Base-by-base conservation (phyloP, 2,113 vertebrate species). In the Channa argus region DNA sequence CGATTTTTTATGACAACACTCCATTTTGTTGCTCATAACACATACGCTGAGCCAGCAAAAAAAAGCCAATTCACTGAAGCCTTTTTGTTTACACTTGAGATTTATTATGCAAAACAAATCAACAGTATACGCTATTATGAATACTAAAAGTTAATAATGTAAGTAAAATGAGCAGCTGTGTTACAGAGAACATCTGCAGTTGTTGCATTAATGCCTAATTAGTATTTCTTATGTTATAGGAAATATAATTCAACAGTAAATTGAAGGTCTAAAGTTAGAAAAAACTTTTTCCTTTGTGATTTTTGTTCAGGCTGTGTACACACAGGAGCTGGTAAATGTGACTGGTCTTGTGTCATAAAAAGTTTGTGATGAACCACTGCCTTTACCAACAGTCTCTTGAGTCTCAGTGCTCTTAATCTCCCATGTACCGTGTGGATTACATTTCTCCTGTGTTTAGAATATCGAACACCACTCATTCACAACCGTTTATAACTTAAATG, bases 121-220 rank as follows among this genome's bases (percentile, higher is more conserved):
- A 46, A 64, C 37, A 85, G 74, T 37, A 33, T 44, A 47, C 39
- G 60, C 66, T 51, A 79, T 79, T 72, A 70, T 72, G 24, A 24
- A 24, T 24, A 56, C 37, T 24, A 34, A 34, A 65, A 77, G 61
- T 67, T 70, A 72, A 73, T 74, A 80, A 77, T 87, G 59, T 67
- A 56, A 47, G 65, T n/a, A 55, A 34, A 76, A 84, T 70, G 49
- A 24, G 14, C n/a, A 41, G 69, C 44, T 71, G 59, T 66, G 67
- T 78, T 59, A 51, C 63, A 58, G 36, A 62, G 66, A 63, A 34
- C 65, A 74, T 79, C 72, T 77, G 61, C 60, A 80, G 58, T 53
- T 77, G 56, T 38, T 77, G 69, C 45, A 70, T 74, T 74, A 7
- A 66, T 66, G 51, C 49, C 55, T 66, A 76, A 87, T 82, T 79